A percentile compares a stretch with the other conserved stretches of the same genome.
Evolutionary conservation across 2,113 vertebrate genomes (phyloP).

Genomic region (Nanorana parkeri): DNA sequence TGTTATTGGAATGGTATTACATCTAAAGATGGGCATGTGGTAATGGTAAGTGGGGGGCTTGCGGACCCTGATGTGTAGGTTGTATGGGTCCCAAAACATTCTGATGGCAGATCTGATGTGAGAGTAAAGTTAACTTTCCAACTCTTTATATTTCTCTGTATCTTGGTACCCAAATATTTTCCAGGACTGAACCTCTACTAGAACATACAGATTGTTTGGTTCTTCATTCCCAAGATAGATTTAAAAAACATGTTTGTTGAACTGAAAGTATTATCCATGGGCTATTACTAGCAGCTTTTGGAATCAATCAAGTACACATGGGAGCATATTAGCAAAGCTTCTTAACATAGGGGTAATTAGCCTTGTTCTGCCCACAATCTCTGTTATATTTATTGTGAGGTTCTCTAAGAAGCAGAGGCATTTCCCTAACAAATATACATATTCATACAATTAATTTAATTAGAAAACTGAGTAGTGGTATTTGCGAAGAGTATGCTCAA

Average conservation of each 20-base stretch:
- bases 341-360: conserved; percentile 39
- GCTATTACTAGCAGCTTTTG: conserved; percentile 35
- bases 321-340: conserved; percentile 37
- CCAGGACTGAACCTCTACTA: background rate
- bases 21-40: too few species aligned
- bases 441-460: background rate
- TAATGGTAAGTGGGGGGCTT: too few species aligned
- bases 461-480: background rate
- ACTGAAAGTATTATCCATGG: conserved; percentile 23
- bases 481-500: too few species aligned
- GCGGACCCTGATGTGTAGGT: too few species aligned
- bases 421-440: background rate
- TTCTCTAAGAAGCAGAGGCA: conserved; percentile 26
- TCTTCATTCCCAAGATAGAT: background rate
- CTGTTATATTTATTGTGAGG: conserved; percentile 15
- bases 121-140: too few species aligned
- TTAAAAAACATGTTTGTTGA: conserved; percentile 35
- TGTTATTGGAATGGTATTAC: too few species aligned
- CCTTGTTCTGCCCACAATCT: conserved; percentile 35
- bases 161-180: background rate
- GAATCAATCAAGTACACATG: conserved; percentile 40
- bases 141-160: background rate
- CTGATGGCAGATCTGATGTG: too few species aligned
- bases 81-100: too few species aligned
- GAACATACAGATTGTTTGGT: background rate